Base-by-base conservation (phyloP, 2,113 vertebrate genomes). In the Syrrhaptes paradoxus region DNA sequence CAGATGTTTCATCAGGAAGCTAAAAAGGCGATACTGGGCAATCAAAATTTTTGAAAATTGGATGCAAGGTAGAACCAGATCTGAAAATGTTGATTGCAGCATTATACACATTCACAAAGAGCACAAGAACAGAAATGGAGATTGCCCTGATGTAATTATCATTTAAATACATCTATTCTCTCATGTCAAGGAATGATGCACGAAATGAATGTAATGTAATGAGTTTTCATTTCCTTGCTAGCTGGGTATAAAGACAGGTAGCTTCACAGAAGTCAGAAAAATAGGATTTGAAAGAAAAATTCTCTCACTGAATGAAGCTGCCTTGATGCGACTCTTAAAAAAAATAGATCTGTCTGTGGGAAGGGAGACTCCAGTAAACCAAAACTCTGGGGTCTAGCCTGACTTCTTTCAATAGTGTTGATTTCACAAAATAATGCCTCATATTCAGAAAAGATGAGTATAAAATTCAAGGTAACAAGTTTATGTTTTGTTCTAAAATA, bases 1-100 rank as follows among this genome's bases (percentile, higher is more conserved):
- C 70, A 92, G 51, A 67, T 34, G 28, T 84, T 92, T 94, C 57
- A 86, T 97, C 90, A 96, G 36, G 49, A 77, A 84, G 45, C 61
- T 86, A 58, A 80, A 78, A 77, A 91, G 51, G 24, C 84, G n/a
- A 11, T 87, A 84, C 79, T 81, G 92, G 85, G 85, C 85, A 96
- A 96, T 94, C 92, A 94, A 48, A 48, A 58, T 46, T 91, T 79
- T 92, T 88, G n/a, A 72, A 93, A 92, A 89, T 76, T 95, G 61
- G 65, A 32, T 95, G 32, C 51, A 38, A 71, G 49, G 43, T 83
- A 96, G 73, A 89, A 78, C 7, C 34, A 87, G 43, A 92, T 78
- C 41, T 90, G 76, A 90, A 93, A 96, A 92, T 82, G 87, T 86
- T 96, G 93, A 94, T 96, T 96, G 48, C 87, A 75, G 52, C 25